Evolutionary conservation across 2,888 invertebrate species (phyloP).

Genomic region (Idaea straminata): DNA sequence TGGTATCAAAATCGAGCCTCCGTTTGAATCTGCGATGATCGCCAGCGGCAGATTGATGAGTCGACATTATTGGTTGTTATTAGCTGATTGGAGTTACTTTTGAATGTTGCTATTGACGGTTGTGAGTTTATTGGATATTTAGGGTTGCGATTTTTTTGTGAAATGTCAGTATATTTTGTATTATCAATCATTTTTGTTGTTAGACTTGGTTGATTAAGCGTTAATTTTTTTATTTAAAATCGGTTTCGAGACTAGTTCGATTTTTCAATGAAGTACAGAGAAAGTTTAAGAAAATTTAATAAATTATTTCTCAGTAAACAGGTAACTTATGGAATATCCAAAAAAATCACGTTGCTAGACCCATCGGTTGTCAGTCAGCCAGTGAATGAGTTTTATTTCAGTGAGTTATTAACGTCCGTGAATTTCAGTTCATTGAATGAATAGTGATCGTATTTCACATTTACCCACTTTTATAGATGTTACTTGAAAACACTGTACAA

Average conservation of each 20-base stretch:
- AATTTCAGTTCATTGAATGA: too few species aligned
- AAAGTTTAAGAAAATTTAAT: too few species aligned
- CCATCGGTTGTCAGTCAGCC: too few species aligned
- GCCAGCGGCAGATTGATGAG: constrained; percentile 24
- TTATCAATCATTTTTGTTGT: not conserved
- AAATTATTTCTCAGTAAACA: too few species aligned
- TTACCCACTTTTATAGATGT: not conserved
- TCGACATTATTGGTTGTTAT: constrained; percentile 17
- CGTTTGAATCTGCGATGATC: constrained; percentile 14
- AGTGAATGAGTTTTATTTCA: too few species aligned
- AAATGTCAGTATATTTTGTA: not conserved
- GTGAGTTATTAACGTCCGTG: too few species aligned
- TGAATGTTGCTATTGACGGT: not conserved
- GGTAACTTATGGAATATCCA: too few species aligned
- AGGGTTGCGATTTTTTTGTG: not conserved
- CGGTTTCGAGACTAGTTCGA: too few species aligned
- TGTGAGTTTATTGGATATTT: not conserved
- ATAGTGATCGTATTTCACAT: not conserved
- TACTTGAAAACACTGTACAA: not conserved
- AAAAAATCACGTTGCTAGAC: too few species aligned
- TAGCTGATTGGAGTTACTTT: not conserved
- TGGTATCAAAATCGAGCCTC: not conserved
- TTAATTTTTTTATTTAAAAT: not conserved
- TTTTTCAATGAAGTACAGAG: too few species aligned
- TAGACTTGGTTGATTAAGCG: not conserved